Percentiles rank a stretch among this genome's conserved stretches.
Evolutionary conservation across 2,113 vertebrate species (phyloP).

Genomic region (Dipodomys merriami): DNA sequence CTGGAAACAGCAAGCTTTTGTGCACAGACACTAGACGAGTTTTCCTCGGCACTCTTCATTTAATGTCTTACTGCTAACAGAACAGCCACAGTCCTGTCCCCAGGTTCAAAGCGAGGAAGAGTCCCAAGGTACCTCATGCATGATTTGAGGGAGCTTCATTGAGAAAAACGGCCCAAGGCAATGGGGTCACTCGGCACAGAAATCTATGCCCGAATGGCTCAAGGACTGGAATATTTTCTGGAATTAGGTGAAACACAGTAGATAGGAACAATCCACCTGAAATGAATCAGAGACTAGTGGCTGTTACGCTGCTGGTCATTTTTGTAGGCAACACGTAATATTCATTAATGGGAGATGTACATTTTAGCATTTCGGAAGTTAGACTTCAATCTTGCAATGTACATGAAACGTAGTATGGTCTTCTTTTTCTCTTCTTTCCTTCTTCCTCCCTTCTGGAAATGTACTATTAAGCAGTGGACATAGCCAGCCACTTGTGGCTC

Average conservation of each 20-base stretch:
- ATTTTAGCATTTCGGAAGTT: not conserved
- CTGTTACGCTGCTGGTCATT: not conserved
- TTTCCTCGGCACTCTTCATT: conserved; percentile 43
- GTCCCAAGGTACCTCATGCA: not conserved
- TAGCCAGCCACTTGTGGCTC: too few species aligned
- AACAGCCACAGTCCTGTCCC: not conserved
- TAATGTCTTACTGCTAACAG: not conserved
- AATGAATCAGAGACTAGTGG: not conserved
- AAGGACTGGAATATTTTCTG: not conserved
- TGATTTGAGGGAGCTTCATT: conserved; percentile 12
- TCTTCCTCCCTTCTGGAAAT: not conserved
- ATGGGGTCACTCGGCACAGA: not conserved
- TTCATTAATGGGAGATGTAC: not conserved
- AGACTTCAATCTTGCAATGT: conserved; percentile 14
- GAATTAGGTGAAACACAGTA: not conserved
- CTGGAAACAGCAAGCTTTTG: conserved; percentile 17
- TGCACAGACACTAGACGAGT: not conserved
- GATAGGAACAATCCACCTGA: not conserved
- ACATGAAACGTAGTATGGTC: not conserved
- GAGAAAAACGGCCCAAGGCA: not conserved
- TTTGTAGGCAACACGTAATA: not conserved
- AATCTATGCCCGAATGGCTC: not conserved
- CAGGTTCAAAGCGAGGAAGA: not conserved
- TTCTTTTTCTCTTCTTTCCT: not conserved
- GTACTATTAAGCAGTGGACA: not conserved